These are phyloP conservation scores for Mesembrinibis cayennensis DNA, from an alignment of 2,113 vertebrate species.

Conservation along the genomic window DNA sequence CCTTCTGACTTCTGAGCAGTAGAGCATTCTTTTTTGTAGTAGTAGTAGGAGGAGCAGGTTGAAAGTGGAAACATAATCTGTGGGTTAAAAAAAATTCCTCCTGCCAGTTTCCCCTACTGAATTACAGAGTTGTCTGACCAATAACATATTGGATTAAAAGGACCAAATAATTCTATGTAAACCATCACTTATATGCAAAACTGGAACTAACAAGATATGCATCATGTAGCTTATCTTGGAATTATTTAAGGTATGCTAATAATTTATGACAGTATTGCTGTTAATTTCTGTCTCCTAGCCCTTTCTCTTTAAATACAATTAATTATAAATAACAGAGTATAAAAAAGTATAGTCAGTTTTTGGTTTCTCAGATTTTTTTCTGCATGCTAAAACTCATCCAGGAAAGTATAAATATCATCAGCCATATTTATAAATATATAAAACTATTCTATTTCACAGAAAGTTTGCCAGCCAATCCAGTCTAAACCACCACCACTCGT, in stretches of 20 bases:
- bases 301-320: background rate
- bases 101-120: background rate
- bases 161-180: background rate
- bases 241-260: background rate
- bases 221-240: background rate
- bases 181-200: background rate
- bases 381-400: background rate
- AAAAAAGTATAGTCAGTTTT: background rate
- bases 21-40: rapidly evolving
- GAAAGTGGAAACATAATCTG: background rate
- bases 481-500: background rate
- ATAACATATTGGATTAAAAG: background rate
- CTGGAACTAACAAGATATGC: background rate
- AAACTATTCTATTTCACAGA: background rate
- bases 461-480: background rate
- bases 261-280: background rate
- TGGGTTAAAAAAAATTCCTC: background rate
- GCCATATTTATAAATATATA: background rate
- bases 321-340: background rate
- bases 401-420: background rate
- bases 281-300: background rate
- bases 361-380: background rate
- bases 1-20: background rate
- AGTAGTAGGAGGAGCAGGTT: background rate
- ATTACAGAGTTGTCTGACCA: background rate